Percentiles rank a stretch among this genome's conserved stretches.
Evolutionary conservation across 2,797 vertebrate species (phyloP).

Genomic region (Molothrus aeneus): DNA sequence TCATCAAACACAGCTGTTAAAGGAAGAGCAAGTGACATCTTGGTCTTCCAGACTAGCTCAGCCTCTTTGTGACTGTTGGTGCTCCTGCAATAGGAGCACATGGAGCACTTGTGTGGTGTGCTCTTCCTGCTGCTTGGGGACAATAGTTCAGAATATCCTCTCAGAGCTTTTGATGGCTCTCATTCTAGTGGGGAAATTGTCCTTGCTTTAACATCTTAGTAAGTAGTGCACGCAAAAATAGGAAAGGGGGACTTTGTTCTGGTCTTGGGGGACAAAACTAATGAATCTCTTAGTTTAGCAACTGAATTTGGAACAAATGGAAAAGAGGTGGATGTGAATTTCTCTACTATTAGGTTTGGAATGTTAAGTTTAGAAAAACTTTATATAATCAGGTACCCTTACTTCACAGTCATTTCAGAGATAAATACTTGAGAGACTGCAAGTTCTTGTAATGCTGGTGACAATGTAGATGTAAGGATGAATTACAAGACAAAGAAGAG

Average conservation of each 20-base stretch:
- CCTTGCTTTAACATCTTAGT: background rate
- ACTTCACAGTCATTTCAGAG: background rate
- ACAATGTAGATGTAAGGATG: background rate
- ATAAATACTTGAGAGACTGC: background rate
- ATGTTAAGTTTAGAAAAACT: background rate
- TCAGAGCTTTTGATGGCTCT: background rate
- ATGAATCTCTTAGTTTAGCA: background rate
- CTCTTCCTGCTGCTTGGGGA: background rate
- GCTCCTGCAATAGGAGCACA: background rate
- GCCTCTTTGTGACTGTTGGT: background rate
- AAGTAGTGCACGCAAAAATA: background rate
- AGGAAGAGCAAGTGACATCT: background rate
- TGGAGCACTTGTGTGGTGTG: background rate
- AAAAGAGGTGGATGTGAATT: background rate
- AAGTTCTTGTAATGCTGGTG: background rate
- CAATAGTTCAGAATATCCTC: background rate
- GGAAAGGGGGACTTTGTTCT: background rate
- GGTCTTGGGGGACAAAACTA: background rate
- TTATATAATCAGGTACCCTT: background rate
- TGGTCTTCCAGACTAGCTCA: background rate
- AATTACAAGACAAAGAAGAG: background rate
- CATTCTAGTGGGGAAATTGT: background rate
- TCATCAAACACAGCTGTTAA: background rate
- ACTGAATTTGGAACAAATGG: background rate
- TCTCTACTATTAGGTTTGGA: background rate